These are phyloP conservation scores for Spodoptera frugiperda DNA, from an alignment of 1,140 invertebrate species.

Conservation along the genomic window DNA sequence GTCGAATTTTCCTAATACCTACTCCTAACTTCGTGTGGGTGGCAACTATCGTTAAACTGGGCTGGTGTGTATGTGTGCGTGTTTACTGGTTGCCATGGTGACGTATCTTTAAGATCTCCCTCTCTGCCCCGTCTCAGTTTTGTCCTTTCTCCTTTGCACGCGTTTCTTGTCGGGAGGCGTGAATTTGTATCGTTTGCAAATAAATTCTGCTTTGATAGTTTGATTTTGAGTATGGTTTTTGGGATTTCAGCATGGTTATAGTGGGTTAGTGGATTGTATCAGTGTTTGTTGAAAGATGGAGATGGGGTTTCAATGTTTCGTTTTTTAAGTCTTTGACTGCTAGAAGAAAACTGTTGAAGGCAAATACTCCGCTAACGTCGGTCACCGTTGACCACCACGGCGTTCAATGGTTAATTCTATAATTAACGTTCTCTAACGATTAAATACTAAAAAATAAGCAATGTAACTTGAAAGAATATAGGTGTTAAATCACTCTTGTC, in stretches of 20 bases:
- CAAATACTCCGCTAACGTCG: no score
- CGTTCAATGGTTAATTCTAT: no score
- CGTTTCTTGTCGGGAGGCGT: conserved; percentile 84
- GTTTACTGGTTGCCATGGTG: conserved; percentile 76
- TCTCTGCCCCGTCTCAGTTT: conserved; percentile 80
- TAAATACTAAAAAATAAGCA: no score
- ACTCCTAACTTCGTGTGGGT: conserved; percentile 62
- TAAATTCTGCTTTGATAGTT: conserved; percentile 12
- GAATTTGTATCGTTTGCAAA: conserved; percentile 71
- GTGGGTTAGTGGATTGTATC: neutral
- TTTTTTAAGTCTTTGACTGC: no score
- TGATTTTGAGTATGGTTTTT: neutral
- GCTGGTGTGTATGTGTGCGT: conserved; percentile 56
- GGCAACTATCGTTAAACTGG: conserved; percentile 58
- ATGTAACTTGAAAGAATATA: no score
- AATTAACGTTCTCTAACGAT: no score
- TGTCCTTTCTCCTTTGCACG: conserved; percentile 83
- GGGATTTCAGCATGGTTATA: neutral
- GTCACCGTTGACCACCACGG: no score
- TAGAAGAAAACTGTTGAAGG: no score
- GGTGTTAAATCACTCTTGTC: no score
- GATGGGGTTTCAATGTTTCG: no score
- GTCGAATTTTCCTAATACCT: conserved; percentile 83
- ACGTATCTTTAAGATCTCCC: conserved; percentile 86
- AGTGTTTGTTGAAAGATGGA: neutral